Conservation (phyloP, 1,140 invertebrate species). For the Belonocnema kinseyi region DNA sequence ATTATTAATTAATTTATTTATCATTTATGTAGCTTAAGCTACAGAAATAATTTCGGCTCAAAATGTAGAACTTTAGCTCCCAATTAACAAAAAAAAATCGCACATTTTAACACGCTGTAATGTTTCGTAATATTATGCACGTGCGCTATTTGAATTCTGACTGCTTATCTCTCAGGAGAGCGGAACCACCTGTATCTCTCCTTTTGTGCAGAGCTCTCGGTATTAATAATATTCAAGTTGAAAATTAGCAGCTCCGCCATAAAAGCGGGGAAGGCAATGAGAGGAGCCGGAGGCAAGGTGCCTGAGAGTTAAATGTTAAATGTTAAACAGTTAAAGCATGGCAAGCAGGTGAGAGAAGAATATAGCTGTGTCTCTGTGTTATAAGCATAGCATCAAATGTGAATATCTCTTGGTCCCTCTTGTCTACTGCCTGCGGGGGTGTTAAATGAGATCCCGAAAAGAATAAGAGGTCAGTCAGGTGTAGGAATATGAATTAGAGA, state of each 20-base stretch:
- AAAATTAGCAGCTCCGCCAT: conserved; percentile 56
- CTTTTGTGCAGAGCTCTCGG: conserved; percentile 40
- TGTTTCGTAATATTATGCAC: too few relatives aligned
- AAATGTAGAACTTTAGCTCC: too few relatives aligned
- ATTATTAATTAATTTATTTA: too few relatives aligned
- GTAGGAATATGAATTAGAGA: conserved; percentile 72
- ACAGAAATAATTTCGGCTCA: too few relatives aligned
- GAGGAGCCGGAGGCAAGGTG: conserved; percentile 47
- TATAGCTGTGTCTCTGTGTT: conserved; percentile 41
- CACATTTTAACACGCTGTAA: too few relatives aligned
- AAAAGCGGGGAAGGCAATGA: conserved; percentile 52
- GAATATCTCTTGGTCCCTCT: conserved; percentile 43
- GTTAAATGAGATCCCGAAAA: conserved; percentile 68
- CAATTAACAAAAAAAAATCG: too few relatives aligned
- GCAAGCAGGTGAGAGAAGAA: conserved; percentile 56
- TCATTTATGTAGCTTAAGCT: too few relatives aligned
- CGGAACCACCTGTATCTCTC: conserved; percentile 49
- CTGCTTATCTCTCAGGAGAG: not conserved
- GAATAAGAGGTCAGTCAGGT: conserved; percentile 70
- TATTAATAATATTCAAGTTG: conserved; percentile 53
- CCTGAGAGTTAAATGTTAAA: conserved; percentile 42
- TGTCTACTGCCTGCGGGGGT: conserved; percentile 66
- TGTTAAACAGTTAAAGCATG: conserved; percentile 43
- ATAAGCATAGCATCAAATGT: not conserved
- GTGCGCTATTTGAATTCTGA: not conserved